Evolutionary conservation across 1,140 invertebrate species (phyloP).

Genomic region (Dendrolimus punctatus): DNA sequence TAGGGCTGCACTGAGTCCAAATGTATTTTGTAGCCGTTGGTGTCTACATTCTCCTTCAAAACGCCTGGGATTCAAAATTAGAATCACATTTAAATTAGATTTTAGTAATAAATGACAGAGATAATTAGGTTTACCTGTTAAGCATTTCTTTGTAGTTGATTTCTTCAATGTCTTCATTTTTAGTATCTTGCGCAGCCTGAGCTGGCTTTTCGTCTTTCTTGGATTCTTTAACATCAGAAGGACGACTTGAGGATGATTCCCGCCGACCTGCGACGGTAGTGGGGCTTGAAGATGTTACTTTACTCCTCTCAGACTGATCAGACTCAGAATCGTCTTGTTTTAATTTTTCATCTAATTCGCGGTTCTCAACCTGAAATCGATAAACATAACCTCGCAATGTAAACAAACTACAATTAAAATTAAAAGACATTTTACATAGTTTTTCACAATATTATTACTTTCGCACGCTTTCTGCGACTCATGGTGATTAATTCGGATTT

Average conservation of each 20-base stretch:
- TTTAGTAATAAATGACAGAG: no score
- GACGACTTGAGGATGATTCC: slow-evolving; percentile 62
- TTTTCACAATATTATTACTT: slow-evolving; percentile 56
- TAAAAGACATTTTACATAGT: slow-evolving; percentile 19
- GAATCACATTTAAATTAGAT: no score
- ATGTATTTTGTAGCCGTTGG: no score
- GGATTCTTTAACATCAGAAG: slow-evolving; percentile 40
- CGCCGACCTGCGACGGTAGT: slow-evolving; percentile 54
- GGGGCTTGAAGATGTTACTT: slow-evolving; percentile 64
- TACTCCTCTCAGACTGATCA: slow-evolving; percentile 77
- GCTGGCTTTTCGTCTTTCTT: slow-evolving; percentile 72
- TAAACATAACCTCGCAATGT: slow-evolving; percentile 45
- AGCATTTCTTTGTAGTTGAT: slow-evolving; percentile 69
- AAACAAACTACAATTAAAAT: slow-evolving; percentile 14
- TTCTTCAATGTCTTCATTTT: slow-evolving; percentile 72
- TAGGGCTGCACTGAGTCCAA: no score
- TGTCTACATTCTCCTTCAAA: no score
- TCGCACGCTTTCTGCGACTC: slow-evolving; percentile 78
- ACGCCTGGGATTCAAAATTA: no score
- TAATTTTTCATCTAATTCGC: slow-evolving; percentile 80
- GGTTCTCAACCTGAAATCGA: slow-evolving; percentile 75
- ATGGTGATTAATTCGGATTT: slow-evolving; percentile 46
- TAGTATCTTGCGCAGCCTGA: slow-evolving; percentile 44
- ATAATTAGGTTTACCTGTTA: slow-evolving; percentile 43
- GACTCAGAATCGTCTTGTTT: slow-evolving; percentile 78